Conservation (phyloP, 2,113 vertebrate species). For the Seriola quinqueradiata region DNA sequence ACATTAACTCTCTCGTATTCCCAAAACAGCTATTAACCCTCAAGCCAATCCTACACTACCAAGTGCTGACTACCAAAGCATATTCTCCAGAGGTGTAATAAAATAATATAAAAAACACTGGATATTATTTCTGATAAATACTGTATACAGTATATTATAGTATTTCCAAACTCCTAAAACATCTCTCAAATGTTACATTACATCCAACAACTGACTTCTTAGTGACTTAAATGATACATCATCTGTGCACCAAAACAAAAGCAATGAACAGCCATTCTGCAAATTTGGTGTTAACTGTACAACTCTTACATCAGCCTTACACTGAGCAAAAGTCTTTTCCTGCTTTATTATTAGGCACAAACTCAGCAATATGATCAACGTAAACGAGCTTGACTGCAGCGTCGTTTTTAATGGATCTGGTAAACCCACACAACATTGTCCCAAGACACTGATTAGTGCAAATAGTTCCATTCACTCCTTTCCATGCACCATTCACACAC, state of each 20-base stretch:
- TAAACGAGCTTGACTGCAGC: background rate
- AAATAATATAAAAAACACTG: background rate
- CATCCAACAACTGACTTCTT: background rate
- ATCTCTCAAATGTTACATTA: background rate
- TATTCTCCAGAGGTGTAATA: slow-evolving; percentile 5
- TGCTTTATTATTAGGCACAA: background rate
- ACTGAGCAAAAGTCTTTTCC: background rate
- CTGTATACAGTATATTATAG: background rate
- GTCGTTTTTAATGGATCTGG: background rate
- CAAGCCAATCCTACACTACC: slow-evolving; percentile 7
- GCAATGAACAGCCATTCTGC: background rate
- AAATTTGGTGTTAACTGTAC: background rate
- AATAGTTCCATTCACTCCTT: background rate
- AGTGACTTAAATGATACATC: background rate
- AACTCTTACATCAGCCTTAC: background rate
- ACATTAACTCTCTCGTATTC: slow-evolving; percentile 43
- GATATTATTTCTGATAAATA: background rate
- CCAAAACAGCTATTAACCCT: slow-evolving; percentile 29
- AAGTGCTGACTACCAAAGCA: slow-evolving; percentile 10
- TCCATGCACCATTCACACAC: background rate
- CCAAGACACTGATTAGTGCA: background rate
- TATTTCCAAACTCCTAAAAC: background rate
- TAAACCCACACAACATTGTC: background rate
- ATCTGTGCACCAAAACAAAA: background rate
- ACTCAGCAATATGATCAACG: background rate